phyloP scores from a whole-genome alignment of 2,113 vertebrate species.

The human region DNA sequence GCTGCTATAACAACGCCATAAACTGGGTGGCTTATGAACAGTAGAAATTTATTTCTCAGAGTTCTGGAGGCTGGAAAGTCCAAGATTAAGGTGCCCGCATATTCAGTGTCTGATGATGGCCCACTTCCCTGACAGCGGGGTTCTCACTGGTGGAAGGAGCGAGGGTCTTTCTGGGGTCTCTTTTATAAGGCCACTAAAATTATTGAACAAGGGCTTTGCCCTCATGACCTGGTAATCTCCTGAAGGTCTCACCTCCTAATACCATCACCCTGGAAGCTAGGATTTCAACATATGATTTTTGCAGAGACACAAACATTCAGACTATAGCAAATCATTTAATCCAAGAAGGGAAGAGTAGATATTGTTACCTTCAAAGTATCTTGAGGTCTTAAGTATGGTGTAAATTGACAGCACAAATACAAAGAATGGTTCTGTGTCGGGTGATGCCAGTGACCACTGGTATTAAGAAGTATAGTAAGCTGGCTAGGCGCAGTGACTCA shows the following conservation, averaged over 20 bases:
- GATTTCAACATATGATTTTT: not conserved
- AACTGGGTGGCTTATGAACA: not conserved
- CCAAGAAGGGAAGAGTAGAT: not conserved
- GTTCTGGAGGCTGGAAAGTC: not conserved
- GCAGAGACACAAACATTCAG: not conserved
- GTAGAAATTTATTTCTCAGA: not conserved
- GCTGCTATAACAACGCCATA: not conserved
- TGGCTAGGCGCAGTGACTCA: rapidly evolving
- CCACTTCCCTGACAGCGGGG: rapidly evolving
- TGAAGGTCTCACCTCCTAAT: not conserved
- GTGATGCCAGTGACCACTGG: not conserved
- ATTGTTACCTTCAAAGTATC: not conserved
- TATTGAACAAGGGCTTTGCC: not conserved
- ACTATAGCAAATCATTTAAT: not conserved
- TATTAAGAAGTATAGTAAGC: not conserved
- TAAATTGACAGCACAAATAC: not conserved
- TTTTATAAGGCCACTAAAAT: not conserved
- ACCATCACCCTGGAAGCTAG: not conserved
- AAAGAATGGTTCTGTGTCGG: not conserved
- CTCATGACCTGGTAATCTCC: not conserved
- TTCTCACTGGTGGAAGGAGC: not conserved
- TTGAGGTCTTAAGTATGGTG: not conserved
- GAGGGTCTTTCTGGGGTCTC: not conserved
- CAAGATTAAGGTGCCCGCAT: not conserved
- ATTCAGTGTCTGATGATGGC: not conserved